Percentiles rank a stretch among this genome's conserved stretches.
phyloP scores from a whole-genome alignment of 2,797 vertebrate species.

The Loriculus beryllinus region DNA sequence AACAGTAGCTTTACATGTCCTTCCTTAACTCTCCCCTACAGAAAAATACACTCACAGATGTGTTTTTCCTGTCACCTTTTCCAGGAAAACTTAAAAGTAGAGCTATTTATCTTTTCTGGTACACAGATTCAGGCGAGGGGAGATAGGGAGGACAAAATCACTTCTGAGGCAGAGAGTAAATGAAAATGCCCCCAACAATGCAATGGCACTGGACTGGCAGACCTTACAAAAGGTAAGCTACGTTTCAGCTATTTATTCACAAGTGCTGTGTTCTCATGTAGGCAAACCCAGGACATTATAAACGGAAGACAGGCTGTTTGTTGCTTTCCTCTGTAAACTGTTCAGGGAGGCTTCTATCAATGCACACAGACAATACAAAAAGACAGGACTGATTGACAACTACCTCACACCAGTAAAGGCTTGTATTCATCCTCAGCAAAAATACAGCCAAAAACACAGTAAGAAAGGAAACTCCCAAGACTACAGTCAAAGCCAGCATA shows the following conservation, averaged over 20 bases:
- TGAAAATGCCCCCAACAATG: neutral
- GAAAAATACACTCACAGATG: neutral
- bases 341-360: neutral
- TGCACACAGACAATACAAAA: neutral
- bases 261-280: neutral
- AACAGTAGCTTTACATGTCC: neutral
- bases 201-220: neutral
- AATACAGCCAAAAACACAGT: neutral
- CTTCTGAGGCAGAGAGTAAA: neutral
- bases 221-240: neutral
- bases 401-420: neutral
- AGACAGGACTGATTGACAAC: neutral
- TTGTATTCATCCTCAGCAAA: neutral
- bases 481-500: constrained; percentile 43
- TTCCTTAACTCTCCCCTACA: neutral
- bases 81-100: neutral
- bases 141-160: neutral
- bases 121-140: neutral
- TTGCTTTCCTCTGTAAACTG: neutral
- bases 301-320: neutral
- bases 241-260: neutral
- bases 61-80: neutral
- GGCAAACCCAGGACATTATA: neutral
- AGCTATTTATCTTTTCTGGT: neutral
- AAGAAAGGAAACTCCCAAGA: neutral